Evolutionary conservation across 2,113 vertebrate genomes (phyloP).

Genomic region (Jaculus jaculus): DNA sequence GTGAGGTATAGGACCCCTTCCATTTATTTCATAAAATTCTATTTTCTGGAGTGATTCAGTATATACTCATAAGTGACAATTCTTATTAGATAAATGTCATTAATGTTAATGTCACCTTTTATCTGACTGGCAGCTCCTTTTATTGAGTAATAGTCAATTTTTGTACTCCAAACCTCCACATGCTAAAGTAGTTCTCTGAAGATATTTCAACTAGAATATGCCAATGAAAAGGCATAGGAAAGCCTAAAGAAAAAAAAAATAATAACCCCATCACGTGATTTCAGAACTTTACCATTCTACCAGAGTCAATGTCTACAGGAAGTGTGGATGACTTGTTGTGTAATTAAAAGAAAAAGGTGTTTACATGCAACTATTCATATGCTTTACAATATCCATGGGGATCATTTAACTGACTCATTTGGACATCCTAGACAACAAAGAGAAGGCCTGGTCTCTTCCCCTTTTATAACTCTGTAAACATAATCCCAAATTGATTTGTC

Average conservation of each 20-base stretch:
- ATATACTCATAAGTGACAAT: slow-evolving; percentile 20
- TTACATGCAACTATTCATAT: slow-evolving; percentile 85
- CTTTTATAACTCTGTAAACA: slow-evolving; percentile 88
- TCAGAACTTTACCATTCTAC: slow-evolving; percentile 74
- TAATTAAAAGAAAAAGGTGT: slow-evolving; percentile 88
- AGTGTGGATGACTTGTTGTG: slow-evolving; percentile 79
- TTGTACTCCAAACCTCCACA: neutral
- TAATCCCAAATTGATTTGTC: slow-evolving; percentile 89
- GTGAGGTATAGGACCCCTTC: slow-evolving; percentile 18
- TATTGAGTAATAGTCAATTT: slow-evolving; percentile 13
- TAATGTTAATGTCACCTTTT: slow-evolving; percentile 61
- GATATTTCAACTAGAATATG: slow-evolving; percentile 41
- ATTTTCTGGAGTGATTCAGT: slow-evolving; percentile 47
- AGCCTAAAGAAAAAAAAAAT: slow-evolving; percentile 23
- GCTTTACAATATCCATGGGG: slow-evolving; percentile 84
- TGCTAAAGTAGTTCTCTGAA: slow-evolving; percentile 34
- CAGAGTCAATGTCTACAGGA: slow-evolving; percentile 72
- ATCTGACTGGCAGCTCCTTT: slow-evolving; percentile 49
- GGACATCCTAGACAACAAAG: slow-evolving; percentile 86
- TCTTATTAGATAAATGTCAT: slow-evolving; percentile 50
- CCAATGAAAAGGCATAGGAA: neutral
- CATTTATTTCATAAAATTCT: slow-evolving; percentile 28
- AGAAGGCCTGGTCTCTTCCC: slow-evolving; percentile 80
- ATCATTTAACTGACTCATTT: slow-evolving; percentile 86
- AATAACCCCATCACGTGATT: neutral